Evolutionary conservation across 2,797 vertebrate species (phyloP).

Genomic region (Limnodromus scolopaceus): DNA sequence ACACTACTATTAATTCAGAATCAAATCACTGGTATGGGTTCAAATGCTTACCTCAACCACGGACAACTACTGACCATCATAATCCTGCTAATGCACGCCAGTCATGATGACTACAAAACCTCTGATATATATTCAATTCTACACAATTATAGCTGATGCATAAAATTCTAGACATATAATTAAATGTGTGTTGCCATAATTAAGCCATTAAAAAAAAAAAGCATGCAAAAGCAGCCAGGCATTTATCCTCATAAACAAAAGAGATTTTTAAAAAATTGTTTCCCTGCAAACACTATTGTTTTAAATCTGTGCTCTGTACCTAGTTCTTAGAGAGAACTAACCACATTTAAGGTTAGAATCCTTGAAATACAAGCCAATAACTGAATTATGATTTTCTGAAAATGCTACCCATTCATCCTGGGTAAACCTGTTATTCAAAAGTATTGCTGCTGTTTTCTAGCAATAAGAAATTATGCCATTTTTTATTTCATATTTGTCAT

Average conservation of each 20-base stretch:
- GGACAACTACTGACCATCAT: neutral
- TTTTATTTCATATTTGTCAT: neutral
- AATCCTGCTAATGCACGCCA: neutral
- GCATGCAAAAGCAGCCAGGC: neutral
- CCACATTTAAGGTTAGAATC: neutral
- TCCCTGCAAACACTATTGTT: neutral
- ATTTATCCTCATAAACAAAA: neutral
- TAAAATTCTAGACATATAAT: neutral
- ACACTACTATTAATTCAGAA: neutral
- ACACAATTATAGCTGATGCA: neutral
- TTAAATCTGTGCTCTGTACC: neutral
- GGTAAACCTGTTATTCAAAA: neutral
- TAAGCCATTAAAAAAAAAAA: neutral
- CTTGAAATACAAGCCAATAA: neutral
- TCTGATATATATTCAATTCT: neutral
- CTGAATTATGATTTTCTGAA: neutral
- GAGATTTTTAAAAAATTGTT: neutral
- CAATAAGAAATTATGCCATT: neutral
- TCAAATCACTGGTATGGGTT: neutral
- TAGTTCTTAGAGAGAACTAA: neutral
- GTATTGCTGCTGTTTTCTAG: neutral
- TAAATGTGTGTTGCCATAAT: neutral
- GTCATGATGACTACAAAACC: neutral
- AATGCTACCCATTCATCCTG: neutral
- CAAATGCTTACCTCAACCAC: neutral